Base-by-base conservation (phyloP, 1,140 invertebrate species). In the Cephus cinctus region DNA sequence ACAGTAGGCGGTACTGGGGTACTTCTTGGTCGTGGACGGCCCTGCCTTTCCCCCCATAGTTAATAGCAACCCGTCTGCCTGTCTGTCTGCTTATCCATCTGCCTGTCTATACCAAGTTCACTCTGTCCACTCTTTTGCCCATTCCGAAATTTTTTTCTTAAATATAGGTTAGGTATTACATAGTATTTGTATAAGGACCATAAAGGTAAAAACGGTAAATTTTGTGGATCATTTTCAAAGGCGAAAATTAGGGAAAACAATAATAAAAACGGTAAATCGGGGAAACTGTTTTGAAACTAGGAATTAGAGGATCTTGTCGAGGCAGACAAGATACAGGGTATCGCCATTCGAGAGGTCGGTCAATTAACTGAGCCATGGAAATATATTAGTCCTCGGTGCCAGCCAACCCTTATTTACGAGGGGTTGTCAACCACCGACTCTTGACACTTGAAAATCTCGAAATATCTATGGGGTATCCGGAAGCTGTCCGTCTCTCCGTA, bases 391-490 rank as follows among this genome's bases (percentile, higher is more conserved):
- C 57, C 55, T n/a, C n/a, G n/a, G n/a, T n/a, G n/a, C n/a, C n/a
- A n/a, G n/a, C n/a, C n/a, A n/a, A 47, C 52, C 41, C 53, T 62
- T 62, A 62, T 62, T 62, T 62, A 62, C 60, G 60, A 59, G 56
- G 45, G 52, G 53, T 50, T 49, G 48, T 25, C 43, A 18, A 14
- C 42, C 21, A 39, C 27, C 50, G 31, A 45, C 55, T 50, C 46
- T 35, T 53, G 53, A 15, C 2, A 18, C 39, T 49, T 41, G 32
- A 43, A 49, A 49, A 39, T 50, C 35, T 43, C 12, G 56, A 65
- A 60, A 64, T 63, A 75, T 73, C 62, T 75, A 56, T 23, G 46
- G 51, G 57, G 63, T 57, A 74, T 74, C 73, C 72, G 72, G 67
- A 74, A 76, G 68, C 63, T 69, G 63, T 71, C 54, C 59, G 64